phyloP scores from a whole-genome alignment of 2,888 invertebrate genomes.

The Cantharis rustica region DNA sequence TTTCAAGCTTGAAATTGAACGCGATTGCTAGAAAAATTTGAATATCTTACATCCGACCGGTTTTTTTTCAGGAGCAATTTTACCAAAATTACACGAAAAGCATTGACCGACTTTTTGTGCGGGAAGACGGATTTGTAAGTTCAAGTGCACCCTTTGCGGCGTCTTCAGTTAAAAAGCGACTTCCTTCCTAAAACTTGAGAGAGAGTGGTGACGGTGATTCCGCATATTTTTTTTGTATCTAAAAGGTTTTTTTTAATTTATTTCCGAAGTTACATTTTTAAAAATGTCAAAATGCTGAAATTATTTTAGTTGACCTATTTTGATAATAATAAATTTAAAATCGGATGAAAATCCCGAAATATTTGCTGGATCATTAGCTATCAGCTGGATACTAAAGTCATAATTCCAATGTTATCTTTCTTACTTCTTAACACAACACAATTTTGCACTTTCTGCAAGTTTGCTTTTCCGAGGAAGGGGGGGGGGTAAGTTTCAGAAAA shows the following conservation, averaged over 20 bases:
- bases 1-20: not conserved
- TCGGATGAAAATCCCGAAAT: too few relatives aligned
- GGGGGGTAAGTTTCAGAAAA: too few relatives aligned
- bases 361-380: too few relatives aligned
- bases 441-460: too few relatives aligned
- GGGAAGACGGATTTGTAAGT: not conserved
- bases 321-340: too few relatives aligned
- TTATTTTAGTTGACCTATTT: too few relatives aligned
- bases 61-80: not conserved
- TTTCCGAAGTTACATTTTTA: too few relatives aligned
- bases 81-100: not conserved
- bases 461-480: too few relatives aligned
- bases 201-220: not conserved
- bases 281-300: too few relatives aligned
- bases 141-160: not conserved
- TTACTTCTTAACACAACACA: too few relatives aligned
- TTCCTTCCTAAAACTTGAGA: not conserved
- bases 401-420: too few relatives aligned
- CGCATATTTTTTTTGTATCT: not conserved
- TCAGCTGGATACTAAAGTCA: too few relatives aligned
- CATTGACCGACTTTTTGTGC: not conserved
- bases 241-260: not conserved
- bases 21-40: not conserved
- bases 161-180: not conserved
- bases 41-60: not conserved